Evolutionary conservation across 2,113 vertebrate genomes (phyloP).

Genomic region (Sebastes fasciatus): DNA sequence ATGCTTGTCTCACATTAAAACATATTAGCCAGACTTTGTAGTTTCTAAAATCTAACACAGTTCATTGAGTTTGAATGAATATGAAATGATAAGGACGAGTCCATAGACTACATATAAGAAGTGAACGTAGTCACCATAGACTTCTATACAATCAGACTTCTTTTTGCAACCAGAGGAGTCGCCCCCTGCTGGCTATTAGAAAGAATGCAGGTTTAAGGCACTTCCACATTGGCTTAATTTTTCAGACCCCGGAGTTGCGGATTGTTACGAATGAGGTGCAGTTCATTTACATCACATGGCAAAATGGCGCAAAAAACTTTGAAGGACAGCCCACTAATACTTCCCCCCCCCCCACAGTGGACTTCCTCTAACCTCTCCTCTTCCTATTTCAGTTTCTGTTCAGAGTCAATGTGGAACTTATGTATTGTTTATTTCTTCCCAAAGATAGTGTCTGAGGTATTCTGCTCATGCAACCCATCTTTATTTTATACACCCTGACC

Average conservation of each 20-base stretch:
- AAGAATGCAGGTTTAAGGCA: no score
- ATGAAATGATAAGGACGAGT: neutral
- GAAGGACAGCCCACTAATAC: conserved; percentile 21
- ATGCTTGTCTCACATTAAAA: conserved; percentile 41
- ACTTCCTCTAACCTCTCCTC: conserved; percentile 70
- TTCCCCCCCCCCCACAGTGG: conserved; percentile 54
- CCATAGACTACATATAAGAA: no score
- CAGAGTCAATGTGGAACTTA: conserved; percentile 82
- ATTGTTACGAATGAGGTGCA: conserved; percentile 36
- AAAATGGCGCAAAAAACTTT: conserved; percentile 44
- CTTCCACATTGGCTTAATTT: no score
- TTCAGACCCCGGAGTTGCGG: no score
- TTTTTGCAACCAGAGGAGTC: no score
- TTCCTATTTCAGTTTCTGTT: conserved; percentile 66
- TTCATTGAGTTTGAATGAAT: neutral
- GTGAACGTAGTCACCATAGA: no score
- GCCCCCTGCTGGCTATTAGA: no score
- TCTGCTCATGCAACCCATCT: conserved; percentile 71
- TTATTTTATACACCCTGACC: conserved; percentile 48
- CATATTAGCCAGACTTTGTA: conserved; percentile 63
- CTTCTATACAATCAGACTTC: no score
- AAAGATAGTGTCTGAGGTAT: conserved; percentile 68
- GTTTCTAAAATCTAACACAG: neutral
- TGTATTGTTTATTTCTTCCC: conserved; percentile 77
- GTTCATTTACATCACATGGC: conserved; percentile 75